Base-by-base conservation (phyloP, 2,113 vertebrate genomes). In the Serranochromis macrocephalus region DNA sequence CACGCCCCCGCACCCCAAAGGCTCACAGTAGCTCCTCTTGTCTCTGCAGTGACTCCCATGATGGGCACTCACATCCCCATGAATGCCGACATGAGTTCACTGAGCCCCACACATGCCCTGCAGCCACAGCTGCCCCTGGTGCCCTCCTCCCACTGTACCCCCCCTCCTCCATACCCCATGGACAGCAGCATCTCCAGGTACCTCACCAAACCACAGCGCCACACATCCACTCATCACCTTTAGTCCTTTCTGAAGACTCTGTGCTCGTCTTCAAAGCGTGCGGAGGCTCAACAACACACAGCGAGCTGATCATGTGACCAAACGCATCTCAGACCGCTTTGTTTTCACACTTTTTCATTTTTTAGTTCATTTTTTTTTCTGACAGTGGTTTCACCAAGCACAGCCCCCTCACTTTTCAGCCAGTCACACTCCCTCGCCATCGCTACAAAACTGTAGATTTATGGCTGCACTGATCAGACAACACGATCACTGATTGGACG, bases 161-260 rank as follows among this genome's bases (percentile, higher is more conserved):
- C 98, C 75, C 99, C 99, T 92, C 99, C 99, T 93, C 98, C 98
- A 55, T 99, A 99, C 96, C 99, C 99, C 86, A 98, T 98, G 96
- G 98, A 99, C 97, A 98, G 98, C 97, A 99, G 98, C 97, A 99
- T 99, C 90, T 97, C 99, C 97, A 99, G 98, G 99, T 99, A 98
- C 92, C 90, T 93, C 58, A 81, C 24, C 78, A 66, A 21, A 66
- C 83, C 89, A 68, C 83, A 63, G 83, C 14, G 63, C 85, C 84
- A 85, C 78, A 89, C 81, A 85, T 49, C 29, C 29, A 47, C 47
- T 45, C n/a, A 31, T 81, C 61, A 54, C 24, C n/a, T 54, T n/a
- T 55, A 26, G 8, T 19, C 24, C 68, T 47, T 75, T 75, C 14
- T 29, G 40, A 75, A 75, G 40, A 75, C 68, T 81, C 17, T 42